Percentiles rank a stretch among this genome's conserved stretches.
phyloP scores from a whole-genome alignment of 2,888 invertebrate species.

The Hypomecis punctinalis region DNA sequence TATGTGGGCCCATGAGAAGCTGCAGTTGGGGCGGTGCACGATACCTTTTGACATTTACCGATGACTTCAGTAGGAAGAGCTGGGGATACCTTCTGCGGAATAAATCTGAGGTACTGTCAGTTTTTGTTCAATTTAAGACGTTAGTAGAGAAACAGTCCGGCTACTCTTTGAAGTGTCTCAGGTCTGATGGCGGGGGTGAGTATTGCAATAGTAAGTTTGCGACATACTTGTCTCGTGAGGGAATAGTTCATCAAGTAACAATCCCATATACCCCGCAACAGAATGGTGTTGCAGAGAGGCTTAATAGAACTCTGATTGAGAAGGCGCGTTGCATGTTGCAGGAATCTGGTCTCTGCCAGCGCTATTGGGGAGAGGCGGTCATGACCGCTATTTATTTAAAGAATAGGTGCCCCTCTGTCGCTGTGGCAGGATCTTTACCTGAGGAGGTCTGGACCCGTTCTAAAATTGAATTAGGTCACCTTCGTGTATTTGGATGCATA shows the following conservation, averaged over 20 bases:
- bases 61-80: conserved; percentile 5
- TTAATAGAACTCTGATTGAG: too few species aligned
- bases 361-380: conserved; percentile 26
- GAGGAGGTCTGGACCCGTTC: conserved; percentile 14
- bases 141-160: too few species aligned
- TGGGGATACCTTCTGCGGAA: background rate
- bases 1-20: background rate
- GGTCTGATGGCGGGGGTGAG: conserved; percentile 19
- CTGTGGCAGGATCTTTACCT: conserved; percentile 10
- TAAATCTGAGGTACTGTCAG: conserved; percentile 12
- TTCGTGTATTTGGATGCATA: conserved; percentile 7
- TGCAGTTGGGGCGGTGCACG: conserved; percentile 1
- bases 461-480: conserved; percentile 2
- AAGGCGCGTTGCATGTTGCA: too few species aligned
- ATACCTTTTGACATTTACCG: conserved; percentile 9
- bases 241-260: conserved; percentile 6
- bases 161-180: too few species aligned
- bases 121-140: background rate
- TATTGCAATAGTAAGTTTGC: conserved; percentile 16
- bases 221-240: background rate
- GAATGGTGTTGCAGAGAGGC: too few species aligned
- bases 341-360: too few species aligned
- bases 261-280: conserved; percentile 7
- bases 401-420: conserved; percentile 11
- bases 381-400: conserved; percentile 22